Percentiles rank a stretch among this genome's conserved stretches.
Evolutionary conservation across 2,888 invertebrate species (phyloP).

Genomic region (Eupithecia inturbata): DNA sequence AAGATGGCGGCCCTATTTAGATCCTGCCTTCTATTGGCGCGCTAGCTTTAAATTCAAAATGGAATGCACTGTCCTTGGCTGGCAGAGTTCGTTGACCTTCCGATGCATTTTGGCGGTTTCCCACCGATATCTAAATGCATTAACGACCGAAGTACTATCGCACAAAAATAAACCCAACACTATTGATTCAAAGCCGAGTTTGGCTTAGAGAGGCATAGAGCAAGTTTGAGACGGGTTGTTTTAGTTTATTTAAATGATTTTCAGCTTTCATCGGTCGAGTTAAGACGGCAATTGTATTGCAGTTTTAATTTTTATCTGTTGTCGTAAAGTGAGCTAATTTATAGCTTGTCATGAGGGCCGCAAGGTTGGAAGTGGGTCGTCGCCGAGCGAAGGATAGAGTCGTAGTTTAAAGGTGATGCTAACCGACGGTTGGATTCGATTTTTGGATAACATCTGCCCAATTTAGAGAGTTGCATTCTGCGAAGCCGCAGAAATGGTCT

Average conservation of each 20-base stretch:
- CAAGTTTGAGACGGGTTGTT: constrained; percentile 51
- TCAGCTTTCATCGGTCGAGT: constrained; percentile 56
- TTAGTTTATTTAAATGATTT: constrained; percentile 58
- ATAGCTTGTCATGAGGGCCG: constrained; percentile 40
- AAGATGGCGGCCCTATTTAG: constrained; percentile 83
- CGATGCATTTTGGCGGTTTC: constrained; percentile 83
- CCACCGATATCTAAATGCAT: constrained; percentile 60
- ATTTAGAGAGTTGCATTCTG: constrained; percentile 47
- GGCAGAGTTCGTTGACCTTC: constrained; percentile 79
- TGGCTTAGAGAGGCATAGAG: constrained; percentile 48
- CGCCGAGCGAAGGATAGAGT: constrained; percentile 51
- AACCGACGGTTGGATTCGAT: constrained; percentile 55
- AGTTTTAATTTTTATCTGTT: constrained; percentile 50
- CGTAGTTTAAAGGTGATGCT: constrained; percentile 56
- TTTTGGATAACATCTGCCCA: constrained; percentile 54
- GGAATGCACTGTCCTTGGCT: constrained; percentile 84
- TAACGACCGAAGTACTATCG: constrained; percentile 52
- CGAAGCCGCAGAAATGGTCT: constrained; percentile 29
- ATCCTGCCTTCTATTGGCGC: constrained; percentile 81
- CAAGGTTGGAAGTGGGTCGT: constrained; percentile 49
- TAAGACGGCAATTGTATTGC: constrained; percentile 59
- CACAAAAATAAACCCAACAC: constrained; percentile 56
- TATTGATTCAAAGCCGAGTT: constrained; percentile 54
- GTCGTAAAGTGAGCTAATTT: constrained; percentile 39
- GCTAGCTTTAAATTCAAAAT: constrained; percentile 82